phyloP scores from a whole-genome alignment of 2,113 vertebrate genomes.

The Suricata suricatta region DNA sequence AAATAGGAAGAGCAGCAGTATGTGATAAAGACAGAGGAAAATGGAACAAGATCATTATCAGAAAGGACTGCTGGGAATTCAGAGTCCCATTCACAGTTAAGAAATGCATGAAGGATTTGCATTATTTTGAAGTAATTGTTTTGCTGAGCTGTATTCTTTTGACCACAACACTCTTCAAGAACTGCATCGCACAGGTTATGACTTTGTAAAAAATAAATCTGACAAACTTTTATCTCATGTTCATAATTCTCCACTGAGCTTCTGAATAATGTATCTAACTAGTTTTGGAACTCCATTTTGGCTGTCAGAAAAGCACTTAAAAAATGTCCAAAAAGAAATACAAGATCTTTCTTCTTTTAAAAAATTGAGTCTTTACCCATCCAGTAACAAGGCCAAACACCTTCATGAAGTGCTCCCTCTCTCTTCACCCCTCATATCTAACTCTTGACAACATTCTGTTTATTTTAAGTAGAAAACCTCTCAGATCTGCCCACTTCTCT shows the following conservation, averaged over 20 bases:
- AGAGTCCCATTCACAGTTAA: not conserved
- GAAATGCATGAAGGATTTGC: not conserved
- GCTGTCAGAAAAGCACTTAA: not conserved
- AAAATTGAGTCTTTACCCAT: not conserved
- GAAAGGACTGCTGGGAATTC: not conserved
- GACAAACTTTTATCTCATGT: not conserved
- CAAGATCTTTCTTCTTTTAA: not conserved
- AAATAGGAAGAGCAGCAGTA: not conserved
- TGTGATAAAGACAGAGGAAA: not conserved
- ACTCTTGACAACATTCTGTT: not conserved
- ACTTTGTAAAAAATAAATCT: slow-evolving; percentile 16
- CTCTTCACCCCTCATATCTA: not conserved
- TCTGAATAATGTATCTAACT: not conserved
- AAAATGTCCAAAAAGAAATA: not conserved
- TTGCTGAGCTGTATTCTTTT: not conserved
- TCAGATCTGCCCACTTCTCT: not conserved
- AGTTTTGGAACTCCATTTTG: not conserved
- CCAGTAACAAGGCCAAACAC: not conserved
- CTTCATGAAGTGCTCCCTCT: not conserved
- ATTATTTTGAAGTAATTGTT: slow-evolving; percentile 25
- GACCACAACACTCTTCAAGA: not conserved
- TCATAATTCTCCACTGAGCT: not conserved
- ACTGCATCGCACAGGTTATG: not conserved
- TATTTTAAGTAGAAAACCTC: not conserved
- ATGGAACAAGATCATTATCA: not conserved